Evolutionary conservation across 1,140 invertebrate species (phyloP).

Genomic region (Hylaeus volcanicus): DNA sequence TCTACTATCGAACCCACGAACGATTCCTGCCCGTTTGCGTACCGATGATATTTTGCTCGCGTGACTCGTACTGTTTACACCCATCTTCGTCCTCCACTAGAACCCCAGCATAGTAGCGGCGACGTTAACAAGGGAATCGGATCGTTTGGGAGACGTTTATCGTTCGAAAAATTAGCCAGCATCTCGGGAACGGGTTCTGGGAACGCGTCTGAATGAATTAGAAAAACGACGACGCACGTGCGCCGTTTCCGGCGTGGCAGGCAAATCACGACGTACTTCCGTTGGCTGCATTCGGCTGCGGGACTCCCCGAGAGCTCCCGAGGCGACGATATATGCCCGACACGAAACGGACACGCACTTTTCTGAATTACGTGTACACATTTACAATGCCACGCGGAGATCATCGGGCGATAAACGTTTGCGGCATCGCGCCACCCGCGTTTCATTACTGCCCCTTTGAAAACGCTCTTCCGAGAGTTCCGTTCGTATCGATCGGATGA

Average conservation of each 20-base stretch:
- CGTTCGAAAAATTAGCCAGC: slow-evolving; percentile 15
- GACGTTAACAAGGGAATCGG: no score
- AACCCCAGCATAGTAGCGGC: no score
- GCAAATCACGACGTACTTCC: slow-evolving; percentile 62
- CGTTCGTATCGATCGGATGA: slow-evolving; percentile 15
- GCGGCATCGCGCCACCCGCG: slow-evolving; percentile 24
- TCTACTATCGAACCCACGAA: no score
- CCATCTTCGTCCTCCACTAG: no score
- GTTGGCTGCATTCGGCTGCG: slow-evolving; percentile 23
- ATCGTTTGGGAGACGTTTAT: background rate
- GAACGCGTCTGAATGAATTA: slow-evolving; percentile 58
- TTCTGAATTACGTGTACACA: slow-evolving; percentile 63
- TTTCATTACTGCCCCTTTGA: slow-evolving; percentile 37
- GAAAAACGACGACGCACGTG: slow-evolving; percentile 64
- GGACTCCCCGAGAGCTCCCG: background rate
- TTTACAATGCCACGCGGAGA: slow-evolving; percentile 55
- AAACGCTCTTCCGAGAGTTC: background rate
- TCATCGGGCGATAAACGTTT: slow-evolving; percentile 34
- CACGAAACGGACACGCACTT: slow-evolving; percentile 61
- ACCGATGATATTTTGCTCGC: no score
- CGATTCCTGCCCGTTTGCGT: no score
- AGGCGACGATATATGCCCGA: slow-evolving; percentile 40
- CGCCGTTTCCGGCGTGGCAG: slow-evolving; percentile 60
- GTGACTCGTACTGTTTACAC: no score
- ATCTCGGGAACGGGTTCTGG: slow-evolving; percentile 46